A percentile compares a stretch with the other conserved stretches of the same genome.
Conservation (phyloP, 2,797 vertebrate species). For the Cryptoblepharus egeriae region DNA sequence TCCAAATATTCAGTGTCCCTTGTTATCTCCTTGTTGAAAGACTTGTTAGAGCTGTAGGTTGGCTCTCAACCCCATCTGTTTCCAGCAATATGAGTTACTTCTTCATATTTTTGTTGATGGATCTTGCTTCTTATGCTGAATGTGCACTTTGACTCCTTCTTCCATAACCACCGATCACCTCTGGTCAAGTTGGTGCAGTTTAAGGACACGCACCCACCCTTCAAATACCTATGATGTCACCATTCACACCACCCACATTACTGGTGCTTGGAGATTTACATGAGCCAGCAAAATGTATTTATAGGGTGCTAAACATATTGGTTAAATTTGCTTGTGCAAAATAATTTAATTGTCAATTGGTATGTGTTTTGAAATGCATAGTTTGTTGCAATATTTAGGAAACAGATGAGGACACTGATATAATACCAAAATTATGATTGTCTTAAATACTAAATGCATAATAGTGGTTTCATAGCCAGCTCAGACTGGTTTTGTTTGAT, state of each 20-base stretch:
- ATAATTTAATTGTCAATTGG: background rate
- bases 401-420: background rate
- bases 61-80: background rate
- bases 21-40: no score
- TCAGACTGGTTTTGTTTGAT: no score
- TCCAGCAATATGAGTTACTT: background rate
- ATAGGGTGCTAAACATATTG: slow-evolving; percentile 7
- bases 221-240: background rate
- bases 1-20: background rate
- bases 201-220: background rate
- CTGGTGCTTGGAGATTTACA: background rate
- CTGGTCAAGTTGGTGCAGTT: background rate
- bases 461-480: no score
- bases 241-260: background rate
- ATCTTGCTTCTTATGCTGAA: background rate
- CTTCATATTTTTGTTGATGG: background rate
- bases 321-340: slow-evolving; percentile 1
- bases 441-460: background rate
- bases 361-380: background rate
- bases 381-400: background rate
- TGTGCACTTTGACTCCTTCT: background rate
- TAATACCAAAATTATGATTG: background rate
- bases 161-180: background rate
- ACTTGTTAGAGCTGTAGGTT: background rate
- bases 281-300: slow-evolving; percentile 15